These are phyloP conservation scores for Nomada goodeniana DNA, from an alignment of 2,888 invertebrate genomes.

Conservation along the genomic window DNA sequence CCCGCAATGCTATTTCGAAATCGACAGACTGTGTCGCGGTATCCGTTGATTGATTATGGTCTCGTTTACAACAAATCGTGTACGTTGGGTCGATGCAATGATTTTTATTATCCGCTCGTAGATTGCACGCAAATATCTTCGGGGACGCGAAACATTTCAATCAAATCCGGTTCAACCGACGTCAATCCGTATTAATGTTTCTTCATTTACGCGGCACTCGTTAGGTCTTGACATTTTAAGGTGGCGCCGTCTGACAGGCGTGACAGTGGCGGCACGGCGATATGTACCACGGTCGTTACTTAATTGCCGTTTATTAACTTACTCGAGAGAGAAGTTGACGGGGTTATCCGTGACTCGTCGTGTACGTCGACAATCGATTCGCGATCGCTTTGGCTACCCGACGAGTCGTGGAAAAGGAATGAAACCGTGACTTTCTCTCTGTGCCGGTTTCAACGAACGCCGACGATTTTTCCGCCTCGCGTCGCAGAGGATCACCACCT, in stretches of 20 bases:
- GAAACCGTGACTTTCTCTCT: conserved; percentile 35
- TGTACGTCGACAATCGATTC: conserved; percentile 23
- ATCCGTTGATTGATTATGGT: background rate
- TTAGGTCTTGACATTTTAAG: conserved; percentile 51
- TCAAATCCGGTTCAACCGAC: conserved; percentile 66
- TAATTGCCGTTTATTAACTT: conserved; percentile 37
- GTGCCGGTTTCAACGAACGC: conserved; percentile 10
- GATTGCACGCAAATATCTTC: conserved; percentile 62
- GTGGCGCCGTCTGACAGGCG: conserved; percentile 57
- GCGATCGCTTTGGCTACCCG: background rate
- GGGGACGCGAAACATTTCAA: conserved; percentile 73
- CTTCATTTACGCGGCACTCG: conserved; percentile 54
- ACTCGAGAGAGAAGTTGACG: conserved; percentile 9
- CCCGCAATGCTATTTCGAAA: background rate
- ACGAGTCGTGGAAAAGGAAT: background rate
- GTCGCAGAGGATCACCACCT: conserved; percentile 5
- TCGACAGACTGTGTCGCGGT: background rate
- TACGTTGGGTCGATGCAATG: background rate
- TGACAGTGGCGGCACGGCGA: conserved; percentile 40
- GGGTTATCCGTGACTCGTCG: conserved; percentile 6
- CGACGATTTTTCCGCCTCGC: background rate
- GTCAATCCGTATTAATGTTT: conserved; percentile 66
- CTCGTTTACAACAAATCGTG: conserved; percentile 3
- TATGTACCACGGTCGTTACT: conserved; percentile 18
- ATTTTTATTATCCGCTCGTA: conserved; percentile 8